A percentile compares a stretch with the other conserved stretches of the same genome.
These are phyloP conservation scores for Muraenolepis orangiensis DNA, from an alignment of 2,797 vertebrate species.

Conservation along the genomic window DNA sequence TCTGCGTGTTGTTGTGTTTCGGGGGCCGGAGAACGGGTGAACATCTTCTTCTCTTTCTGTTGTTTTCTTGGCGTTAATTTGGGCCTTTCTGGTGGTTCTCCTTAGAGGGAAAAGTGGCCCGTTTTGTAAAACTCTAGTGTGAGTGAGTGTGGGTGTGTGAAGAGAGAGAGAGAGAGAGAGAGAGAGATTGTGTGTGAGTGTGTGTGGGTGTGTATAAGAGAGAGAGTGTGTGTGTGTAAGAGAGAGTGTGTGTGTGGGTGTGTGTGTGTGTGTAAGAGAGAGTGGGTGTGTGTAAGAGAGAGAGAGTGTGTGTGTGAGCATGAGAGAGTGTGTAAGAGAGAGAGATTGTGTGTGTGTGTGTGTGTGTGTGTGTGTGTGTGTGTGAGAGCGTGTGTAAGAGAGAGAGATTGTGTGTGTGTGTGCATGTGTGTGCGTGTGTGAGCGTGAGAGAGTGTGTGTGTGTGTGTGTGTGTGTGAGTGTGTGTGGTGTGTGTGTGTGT, in stretches of 20 bases:
- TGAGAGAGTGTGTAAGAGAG: background rate
- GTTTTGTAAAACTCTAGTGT: conserved; percentile 16
- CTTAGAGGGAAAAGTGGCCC: background rate
- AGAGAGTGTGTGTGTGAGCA: conserved; percentile 5
- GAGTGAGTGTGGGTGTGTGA: conserved; percentile 3
- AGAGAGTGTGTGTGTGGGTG: conserved; percentile 3
- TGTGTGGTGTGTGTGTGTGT: background rate
- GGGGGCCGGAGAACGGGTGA: background rate
- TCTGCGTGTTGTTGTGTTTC: background rate
- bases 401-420: conserved; percentile 5
- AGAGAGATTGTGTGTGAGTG: conserved; percentile 5
- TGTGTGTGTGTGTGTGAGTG: conserved; percentile 1
- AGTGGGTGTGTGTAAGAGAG: conserved; percentile 8
- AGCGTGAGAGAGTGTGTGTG: conserved; percentile 9
- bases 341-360: background rate
- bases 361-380: conserved; percentile 9
- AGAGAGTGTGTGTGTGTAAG: background rate
- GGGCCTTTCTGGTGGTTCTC: background rate
- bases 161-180: conserved; percentile 8
- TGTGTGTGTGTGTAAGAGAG: background rate
- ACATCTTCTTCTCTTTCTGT: background rate
- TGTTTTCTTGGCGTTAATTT: background rate
- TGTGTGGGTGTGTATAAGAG: background rate
- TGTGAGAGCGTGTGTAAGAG: conserved; percentile 3
- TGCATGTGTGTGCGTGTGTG: conserved; percentile 4